phyloP scores from a whole-genome alignment of 2,888 invertebrate genomes.

The Agrochola circellaris region DNA sequence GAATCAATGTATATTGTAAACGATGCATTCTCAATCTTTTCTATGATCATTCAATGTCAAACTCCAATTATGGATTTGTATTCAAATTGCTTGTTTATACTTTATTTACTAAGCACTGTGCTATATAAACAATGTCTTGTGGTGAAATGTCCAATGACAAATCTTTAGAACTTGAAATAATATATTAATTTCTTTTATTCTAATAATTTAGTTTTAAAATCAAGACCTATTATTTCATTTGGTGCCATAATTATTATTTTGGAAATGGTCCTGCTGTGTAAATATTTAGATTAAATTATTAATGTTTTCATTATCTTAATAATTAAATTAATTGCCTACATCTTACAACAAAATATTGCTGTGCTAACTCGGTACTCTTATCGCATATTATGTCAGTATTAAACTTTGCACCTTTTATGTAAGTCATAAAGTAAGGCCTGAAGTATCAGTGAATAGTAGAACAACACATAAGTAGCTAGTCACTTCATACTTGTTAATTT shows the following conservation, averaged over 20 bases:
- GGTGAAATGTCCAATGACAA: constrained; percentile 64
- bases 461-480: constrained; percentile 74
- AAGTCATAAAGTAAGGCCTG: constrained; percentile 64
- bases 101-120: constrained; percentile 58
- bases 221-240: constrained; percentile 71
- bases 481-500: constrained; percentile 71
- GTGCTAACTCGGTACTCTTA: constrained; percentile 59
- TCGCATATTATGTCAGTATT: constrained; percentile 70
- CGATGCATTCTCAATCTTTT: constrained; percentile 67
- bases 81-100: constrained; percentile 57
- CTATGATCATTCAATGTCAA: constrained; percentile 61
- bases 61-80: constrained; percentile 56
- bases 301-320: constrained; percentile 59
- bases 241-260: constrained; percentile 79
- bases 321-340: constrained; percentile 58
- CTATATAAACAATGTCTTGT: constrained; percentile 67
- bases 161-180: constrained; percentile 28
- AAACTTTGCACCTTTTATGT: constrained; percentile 67
- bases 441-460: constrained; percentile 67
- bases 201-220: constrained; percentile 52
- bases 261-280: constrained; percentile 71
- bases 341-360: constrained; percentile 58
- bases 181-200: constrained; percentile 35
- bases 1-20: constrained; percentile 69
- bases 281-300: constrained; percentile 70